These are phyloP conservation scores for Meliscaeva auricollis DNA, from an alignment of 2,888 invertebrate genomes.

Conservation along the genomic window DNA sequence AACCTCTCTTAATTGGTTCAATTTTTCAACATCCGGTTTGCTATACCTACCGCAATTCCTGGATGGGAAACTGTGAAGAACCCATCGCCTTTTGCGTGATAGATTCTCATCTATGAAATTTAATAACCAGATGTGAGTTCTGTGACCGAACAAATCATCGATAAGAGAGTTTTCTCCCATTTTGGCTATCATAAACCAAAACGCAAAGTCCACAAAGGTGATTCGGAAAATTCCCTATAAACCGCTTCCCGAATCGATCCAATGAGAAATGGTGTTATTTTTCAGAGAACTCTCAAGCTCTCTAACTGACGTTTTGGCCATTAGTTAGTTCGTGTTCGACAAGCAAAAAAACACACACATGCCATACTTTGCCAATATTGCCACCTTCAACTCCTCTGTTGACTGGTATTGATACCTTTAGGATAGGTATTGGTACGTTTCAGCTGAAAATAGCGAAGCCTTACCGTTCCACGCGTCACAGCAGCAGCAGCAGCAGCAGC, in stretches of 20 bases:
- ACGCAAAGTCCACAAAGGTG: conserved; percentile 1
- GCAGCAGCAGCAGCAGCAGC: not conserved
- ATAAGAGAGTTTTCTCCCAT: not conserved
- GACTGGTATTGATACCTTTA: not conserved
- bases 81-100: not conserved
- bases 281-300: conserved; percentile 18
- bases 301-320: conserved; percentile 42
- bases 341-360: conserved; percentile 44
- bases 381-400: not conserved
- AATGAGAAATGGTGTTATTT: conserved; percentile 29
- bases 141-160: conserved; percentile 29
- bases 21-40: no score
- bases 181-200: conserved; percentile 11
- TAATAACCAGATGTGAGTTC: conserved; percentile 40
- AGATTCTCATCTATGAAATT: conserved; percentile 35
- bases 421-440: not conserved
- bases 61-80: no score
- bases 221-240: not conserved
- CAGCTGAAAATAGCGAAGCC: not conserved
- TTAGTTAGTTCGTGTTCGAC: conserved; percentile 63
- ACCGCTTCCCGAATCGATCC: not conserved
- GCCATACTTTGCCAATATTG: not conserved
- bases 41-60: no score
- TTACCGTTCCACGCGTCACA: not conserved
- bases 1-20: no score